A percentile compares a stretch with the other conserved stretches of the same genome.
phyloP scores from a whole-genome alignment of 1,140 invertebrate species.

The Musca vetustissima region DNA sequence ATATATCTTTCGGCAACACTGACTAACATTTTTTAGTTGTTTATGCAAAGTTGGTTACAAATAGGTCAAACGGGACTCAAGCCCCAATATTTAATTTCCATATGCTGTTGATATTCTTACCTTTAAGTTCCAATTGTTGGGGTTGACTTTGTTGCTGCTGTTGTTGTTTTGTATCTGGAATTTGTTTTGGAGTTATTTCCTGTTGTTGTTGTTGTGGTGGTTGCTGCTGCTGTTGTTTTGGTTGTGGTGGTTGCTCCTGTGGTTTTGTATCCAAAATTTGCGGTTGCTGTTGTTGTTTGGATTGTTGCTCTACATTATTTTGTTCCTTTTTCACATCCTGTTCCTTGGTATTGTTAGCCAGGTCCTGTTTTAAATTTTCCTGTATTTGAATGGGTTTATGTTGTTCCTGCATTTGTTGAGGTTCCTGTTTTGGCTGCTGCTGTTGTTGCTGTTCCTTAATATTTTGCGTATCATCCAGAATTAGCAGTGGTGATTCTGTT shows the following conservation, averaged over 20 bases:
- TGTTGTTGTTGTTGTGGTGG: constrained; percentile 14
- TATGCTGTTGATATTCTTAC: not conserved
- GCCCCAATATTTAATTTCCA: too few relatives aligned
- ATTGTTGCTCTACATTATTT: too few relatives aligned
- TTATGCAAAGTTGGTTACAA: too few relatives aligned
- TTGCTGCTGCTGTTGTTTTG: too few relatives aligned
- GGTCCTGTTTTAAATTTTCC: not conserved
- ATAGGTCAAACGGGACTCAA: too few relatives aligned
- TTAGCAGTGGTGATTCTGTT: not conserved
- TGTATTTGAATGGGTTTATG: not conserved
- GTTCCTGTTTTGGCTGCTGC: not conserved
- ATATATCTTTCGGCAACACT: too few relatives aligned
- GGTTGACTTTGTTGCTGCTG: constrained; percentile 17
- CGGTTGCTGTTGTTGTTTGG: too few relatives aligned
- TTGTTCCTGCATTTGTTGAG: not conserved
- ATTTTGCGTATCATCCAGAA: constrained; percentile 1
- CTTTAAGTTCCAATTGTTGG: constrained; percentile 17
- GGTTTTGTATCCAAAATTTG: too few relatives aligned
- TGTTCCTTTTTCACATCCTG: too few relatives aligned
- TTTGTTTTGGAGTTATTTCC: not conserved
- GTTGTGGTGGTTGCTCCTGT: not conserved
- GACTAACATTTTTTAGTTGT: too few relatives aligned
- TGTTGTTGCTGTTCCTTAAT: too few relatives aligned
- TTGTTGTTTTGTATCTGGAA: constrained; percentile 17
- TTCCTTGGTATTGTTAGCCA: too few relatives aligned